Conservation (phyloP, 2,113 vertebrate genomes). For the Perccottus glenii region DNA sequence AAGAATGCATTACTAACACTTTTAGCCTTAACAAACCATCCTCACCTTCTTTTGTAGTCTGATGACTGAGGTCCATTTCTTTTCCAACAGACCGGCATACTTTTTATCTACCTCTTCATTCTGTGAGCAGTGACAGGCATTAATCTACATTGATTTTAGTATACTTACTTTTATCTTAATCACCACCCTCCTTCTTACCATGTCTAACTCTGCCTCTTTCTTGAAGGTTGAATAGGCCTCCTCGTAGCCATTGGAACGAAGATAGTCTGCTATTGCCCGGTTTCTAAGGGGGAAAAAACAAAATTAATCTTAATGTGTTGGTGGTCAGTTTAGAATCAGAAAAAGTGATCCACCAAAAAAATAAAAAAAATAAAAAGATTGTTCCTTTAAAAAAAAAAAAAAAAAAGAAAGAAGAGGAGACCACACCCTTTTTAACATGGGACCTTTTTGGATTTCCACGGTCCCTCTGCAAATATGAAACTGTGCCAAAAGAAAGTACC, state of each 20-base stretch:
- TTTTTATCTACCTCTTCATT: constrained; percentile 99
- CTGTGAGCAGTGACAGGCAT: constrained; percentile 68
- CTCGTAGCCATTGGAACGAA: constrained; percentile 98
- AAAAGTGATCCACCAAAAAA: constrained; percentile 21
- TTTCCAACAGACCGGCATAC: constrained; percentile 98
- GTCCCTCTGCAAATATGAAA: constrained; percentile 39
- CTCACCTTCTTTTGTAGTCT: constrained; percentile 99
- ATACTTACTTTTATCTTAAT: not conserved
- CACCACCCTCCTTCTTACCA: constrained; percentile 81
- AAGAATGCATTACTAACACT: no score
- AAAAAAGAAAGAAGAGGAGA: constrained; percentile 19
- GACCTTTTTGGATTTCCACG: constrained; percentile 16
- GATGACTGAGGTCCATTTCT: constrained; percentile 99
- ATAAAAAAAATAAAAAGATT: constrained; percentile 13
- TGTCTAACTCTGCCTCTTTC: constrained; percentile 98
- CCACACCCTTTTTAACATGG: constrained; percentile 41
- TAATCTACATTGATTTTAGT: not conserved
- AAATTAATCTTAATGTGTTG: not conserved
- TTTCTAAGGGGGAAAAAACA: constrained; percentile 82
- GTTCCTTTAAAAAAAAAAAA: constrained; percentile 21
- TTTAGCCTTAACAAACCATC: not conserved
- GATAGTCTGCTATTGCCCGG: constrained; percentile 99
- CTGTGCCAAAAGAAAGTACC: constrained; percentile 21
- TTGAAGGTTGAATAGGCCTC: constrained; percentile 99
- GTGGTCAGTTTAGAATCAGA: not conserved